phyloP scores from a whole-genome alignment of 2,888 invertebrate species.

The Rhyacophila evoluta region DNA sequence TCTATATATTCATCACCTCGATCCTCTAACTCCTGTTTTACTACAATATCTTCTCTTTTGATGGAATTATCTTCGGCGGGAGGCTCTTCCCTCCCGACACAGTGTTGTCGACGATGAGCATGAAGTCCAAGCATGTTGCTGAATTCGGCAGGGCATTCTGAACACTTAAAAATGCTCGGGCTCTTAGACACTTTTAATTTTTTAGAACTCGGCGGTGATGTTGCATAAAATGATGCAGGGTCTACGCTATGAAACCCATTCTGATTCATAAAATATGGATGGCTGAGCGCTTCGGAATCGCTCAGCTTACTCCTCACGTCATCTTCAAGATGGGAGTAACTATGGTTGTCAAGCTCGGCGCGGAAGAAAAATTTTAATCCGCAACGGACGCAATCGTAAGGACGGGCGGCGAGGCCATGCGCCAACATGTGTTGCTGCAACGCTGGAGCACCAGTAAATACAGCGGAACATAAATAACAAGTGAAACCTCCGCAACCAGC shows the following conservation, averaged over 20 bases:
- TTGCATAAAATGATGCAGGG: slow-evolving; percentile 41
- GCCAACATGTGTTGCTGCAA: slow-evolving; percentile 86
- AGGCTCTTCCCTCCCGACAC: slow-evolving; percentile 33
- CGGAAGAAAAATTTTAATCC: slow-evolving; percentile 90
- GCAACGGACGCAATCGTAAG: slow-evolving; percentile 88
- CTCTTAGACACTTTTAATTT: slow-evolving; percentile 53
- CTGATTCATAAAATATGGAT: slow-evolving; percentile 50
- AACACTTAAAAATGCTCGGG: slow-evolving; percentile 43
- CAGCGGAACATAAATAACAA: slow-evolving; percentile 89
- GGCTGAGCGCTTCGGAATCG: slow-evolving; percentile 43
- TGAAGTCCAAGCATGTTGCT: slow-evolving; percentile 46
- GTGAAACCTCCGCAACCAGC: slow-evolving; percentile 86
- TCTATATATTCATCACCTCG: slow-evolving; percentile 64
- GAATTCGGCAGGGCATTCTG: slow-evolving; percentile 47
- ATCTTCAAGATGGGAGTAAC: slow-evolving; percentile 72
- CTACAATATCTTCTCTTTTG: slow-evolving; percentile 60
- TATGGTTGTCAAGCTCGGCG: slow-evolving; percentile 91
- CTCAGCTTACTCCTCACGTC: slow-evolving; percentile 58
- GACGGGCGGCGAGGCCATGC: slow-evolving; percentile 83
- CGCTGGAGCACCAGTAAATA: slow-evolving; percentile 86
- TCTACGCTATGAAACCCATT: slow-evolving; percentile 52
- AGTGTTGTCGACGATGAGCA: slow-evolving; percentile 44
- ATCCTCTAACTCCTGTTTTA: slow-evolving; percentile 67
- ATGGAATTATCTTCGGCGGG: slow-evolving; percentile 31
- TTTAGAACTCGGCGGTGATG: slow-evolving; percentile 46